Base-by-base conservation (phyloP, 1,140 invertebrate genomes). In the Cydia strobilella region DNA sequence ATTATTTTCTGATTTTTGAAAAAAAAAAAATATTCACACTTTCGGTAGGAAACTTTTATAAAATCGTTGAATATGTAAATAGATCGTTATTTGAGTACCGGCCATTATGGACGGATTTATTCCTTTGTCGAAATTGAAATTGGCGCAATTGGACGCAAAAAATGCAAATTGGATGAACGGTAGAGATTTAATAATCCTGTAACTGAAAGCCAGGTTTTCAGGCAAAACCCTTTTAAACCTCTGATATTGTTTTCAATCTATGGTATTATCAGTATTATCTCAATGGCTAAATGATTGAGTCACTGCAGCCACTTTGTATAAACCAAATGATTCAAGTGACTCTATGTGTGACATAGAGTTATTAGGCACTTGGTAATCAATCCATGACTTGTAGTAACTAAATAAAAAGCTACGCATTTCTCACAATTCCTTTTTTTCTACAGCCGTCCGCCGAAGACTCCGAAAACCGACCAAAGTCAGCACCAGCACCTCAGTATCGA, bases 401-500 rank as follows among this genome's bases (percentile, higher is more conserved):
- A 15, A 3, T 15, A 45, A 45, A 39, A 10, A 39, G 7, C 42
- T 13, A 1, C 48, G 0, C 6, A n/a, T 18, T 59, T 23, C 54
- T 59, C 5, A 59, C 18, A 18, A 1, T 18, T 18, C 9, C 74
- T 73, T 79, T 6, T 79, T 76, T 75, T 78, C 89, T 88, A 31
- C 88, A 94, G 93, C 87, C 80, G 89, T 89, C 15, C 93, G 94
- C 62, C 90, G 94, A 88, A 93, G 94, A 87, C 82, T 95, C 76
- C 90, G 94, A 48, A 93, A 94, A 76, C 94, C 94, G 3, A 89
- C 90, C 71, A 94, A 93, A 82, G 86, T 91, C 23, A 83, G 54
- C 54, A 59, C 54, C 18, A 59, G 54, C 7, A 94, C 91, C 71
- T 91, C 92, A 73, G 86, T 92, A 0, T 86, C 93, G 62, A 87